phyloP scores from a whole-genome alignment of 2,797 vertebrate species.

The Acanthis flammea region DNA sequence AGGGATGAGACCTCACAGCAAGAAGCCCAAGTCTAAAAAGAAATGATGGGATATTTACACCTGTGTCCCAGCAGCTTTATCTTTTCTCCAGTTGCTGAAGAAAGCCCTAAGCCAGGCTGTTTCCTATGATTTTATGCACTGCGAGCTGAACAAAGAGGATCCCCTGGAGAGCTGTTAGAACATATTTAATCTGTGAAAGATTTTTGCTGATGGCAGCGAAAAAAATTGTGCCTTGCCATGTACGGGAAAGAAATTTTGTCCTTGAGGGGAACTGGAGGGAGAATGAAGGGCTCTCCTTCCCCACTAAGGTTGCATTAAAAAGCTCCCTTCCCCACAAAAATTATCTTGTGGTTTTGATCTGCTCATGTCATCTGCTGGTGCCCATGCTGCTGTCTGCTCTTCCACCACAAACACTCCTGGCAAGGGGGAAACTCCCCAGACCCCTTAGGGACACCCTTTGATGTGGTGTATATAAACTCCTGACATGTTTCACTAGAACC shows the following conservation, averaged over 20 bases:
- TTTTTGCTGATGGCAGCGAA: background rate
- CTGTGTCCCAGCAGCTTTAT: background rate
- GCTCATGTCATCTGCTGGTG: background rate
- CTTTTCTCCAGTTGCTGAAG: background rate
- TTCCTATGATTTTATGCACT: background rate
- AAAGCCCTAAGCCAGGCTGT: background rate
- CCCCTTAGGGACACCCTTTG: background rate
- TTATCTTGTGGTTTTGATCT: background rate
- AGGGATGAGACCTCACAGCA: background rate
- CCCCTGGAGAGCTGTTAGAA: background rate
- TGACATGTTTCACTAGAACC: background rate
- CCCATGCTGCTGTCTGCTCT: background rate
- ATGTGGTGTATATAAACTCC: background rate
- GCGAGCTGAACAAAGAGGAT: background rate
- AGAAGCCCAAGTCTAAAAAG: background rate
- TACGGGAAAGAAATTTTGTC: background rate
- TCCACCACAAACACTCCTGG: background rate
- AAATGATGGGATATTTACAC: rapidly evolving
- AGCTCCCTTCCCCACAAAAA: background rate
- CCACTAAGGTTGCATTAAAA: background rate
- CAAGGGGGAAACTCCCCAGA: background rate
- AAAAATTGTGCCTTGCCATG: background rate
- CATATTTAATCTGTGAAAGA: background rate
- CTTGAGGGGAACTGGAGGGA: background rate
- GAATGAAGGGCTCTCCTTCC: background rate